Evolutionary conservation across 2,888 invertebrate species (phyloP).

Genomic region (Nomada fabriciana): DNA sequence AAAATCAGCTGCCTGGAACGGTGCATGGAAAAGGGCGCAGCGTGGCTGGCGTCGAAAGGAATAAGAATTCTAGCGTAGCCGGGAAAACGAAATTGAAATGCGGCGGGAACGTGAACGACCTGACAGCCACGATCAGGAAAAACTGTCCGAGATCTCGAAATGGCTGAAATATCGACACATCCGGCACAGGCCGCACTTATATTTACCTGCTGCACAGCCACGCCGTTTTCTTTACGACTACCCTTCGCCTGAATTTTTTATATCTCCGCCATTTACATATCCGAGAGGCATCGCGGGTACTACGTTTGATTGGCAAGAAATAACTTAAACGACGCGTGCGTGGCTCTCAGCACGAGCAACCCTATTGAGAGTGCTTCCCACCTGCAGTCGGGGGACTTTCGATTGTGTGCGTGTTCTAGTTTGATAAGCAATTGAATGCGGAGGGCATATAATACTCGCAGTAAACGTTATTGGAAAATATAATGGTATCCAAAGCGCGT

Average conservation of each 20-base stretch:
- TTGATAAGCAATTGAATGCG: neutral
- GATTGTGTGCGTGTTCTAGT: neutral
- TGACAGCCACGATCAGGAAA: constrained; percentile 59
- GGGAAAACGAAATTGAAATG: constrained; percentile 67
- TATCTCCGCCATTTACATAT: constrained; percentile 59
- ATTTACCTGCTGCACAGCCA: constrained; percentile 54
- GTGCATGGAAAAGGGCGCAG: neutral
- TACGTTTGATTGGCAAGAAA: constrained; percentile 54
- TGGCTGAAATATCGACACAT: constrained; percentile 71
- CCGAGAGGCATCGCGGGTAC: constrained; percentile 36
- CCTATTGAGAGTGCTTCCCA: neutral
- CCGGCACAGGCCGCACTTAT: constrained; percentile 61
- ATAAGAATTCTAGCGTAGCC: constrained; percentile 57
- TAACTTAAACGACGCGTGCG: constrained; percentile 25
- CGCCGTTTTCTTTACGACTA: constrained; percentile 64
- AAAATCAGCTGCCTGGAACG: constrained; percentile 41
- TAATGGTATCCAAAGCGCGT: too few species aligned
- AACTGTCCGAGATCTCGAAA: constrained; percentile 59
- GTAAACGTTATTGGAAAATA: too few species aligned
- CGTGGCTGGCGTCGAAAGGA: constrained; percentile 41
- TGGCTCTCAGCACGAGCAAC: neutral
- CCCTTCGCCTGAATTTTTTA: constrained; percentile 63
- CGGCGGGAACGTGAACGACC: constrained; percentile 56
- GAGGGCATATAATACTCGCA: too few species aligned
- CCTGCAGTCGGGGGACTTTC: neutral